Evolutionary conservation across 2,113 vertebrate species (phyloP).

Genomic region (Colistium nudipinnis): DNA sequence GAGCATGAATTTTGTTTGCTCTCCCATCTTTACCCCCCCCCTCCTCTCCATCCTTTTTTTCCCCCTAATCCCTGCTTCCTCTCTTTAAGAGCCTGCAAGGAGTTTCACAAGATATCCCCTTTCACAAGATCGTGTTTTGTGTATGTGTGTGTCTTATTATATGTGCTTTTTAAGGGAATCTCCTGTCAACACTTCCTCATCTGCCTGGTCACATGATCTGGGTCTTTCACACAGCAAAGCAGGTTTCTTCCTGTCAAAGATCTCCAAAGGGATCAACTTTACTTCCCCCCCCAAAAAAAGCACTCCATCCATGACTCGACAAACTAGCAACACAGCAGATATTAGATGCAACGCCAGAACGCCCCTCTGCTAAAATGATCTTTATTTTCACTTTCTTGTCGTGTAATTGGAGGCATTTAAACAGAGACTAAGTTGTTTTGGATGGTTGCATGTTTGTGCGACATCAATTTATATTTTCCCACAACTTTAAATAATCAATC

Average conservation of each 20-base stretch:
- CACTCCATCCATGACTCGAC: not conserved
- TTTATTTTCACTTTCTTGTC: not conserved
- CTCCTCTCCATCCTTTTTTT: conserved; percentile 28
- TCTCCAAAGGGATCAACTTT: conserved; percentile 24
- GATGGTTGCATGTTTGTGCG: not conserved
- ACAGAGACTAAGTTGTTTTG: too few relatives aligned
- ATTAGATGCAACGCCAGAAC: not conserved
- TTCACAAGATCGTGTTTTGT: conserved; percentile 61
- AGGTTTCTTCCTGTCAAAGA: conserved; percentile 34
- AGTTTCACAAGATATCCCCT: conserved; percentile 78
- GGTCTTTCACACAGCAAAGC: conserved; percentile 38
- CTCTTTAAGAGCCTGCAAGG: conserved; percentile 32
- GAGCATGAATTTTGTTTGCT: conserved; percentile 64
- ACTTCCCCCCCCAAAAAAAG: conserved; percentile 4
- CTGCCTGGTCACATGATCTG: conserved; percentile 70
- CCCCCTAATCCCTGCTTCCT: conserved; percentile 62
- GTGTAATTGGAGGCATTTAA: not conserved
- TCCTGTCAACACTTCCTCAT: conserved; percentile 76
- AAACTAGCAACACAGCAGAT: not conserved
- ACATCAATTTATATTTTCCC: not conserved
- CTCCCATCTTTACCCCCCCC: conserved; percentile 20
- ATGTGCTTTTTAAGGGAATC: conserved; percentile 51
- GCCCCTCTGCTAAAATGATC: not conserved
- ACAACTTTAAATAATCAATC: not conserved
- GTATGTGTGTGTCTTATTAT: conserved; percentile 52